Evolutionary conservation across 2,113 vertebrate species (phyloP).

Genomic region (Brienomyrus longianalis): DNA sequence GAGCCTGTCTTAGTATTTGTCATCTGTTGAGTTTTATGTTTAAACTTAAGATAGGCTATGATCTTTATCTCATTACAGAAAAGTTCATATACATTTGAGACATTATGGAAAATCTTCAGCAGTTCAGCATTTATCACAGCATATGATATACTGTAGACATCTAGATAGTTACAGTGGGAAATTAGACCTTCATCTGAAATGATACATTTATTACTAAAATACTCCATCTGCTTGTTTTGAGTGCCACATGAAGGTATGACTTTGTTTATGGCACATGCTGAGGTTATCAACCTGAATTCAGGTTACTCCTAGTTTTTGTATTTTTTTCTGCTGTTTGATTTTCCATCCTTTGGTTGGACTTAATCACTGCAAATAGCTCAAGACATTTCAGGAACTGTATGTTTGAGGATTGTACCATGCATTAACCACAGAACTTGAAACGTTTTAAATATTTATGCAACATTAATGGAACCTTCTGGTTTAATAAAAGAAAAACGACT

Average conservation of each 20-base stretch:
- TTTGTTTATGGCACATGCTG: not conserved
- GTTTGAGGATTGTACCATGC: not conserved
- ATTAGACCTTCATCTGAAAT: not conserved
- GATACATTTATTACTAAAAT: too few species aligned
- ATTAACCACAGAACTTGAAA: not conserved
- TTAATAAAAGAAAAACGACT: not conserved
- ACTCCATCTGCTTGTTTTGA: not conserved
- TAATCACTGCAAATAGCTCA: not conserved
- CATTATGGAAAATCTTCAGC: not conserved
- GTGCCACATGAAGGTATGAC: not conserved
- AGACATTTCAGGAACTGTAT: not conserved
- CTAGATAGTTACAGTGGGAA: not conserved
- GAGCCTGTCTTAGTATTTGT: not conserved
- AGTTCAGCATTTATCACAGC: not conserved
- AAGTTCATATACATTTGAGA: not conserved
- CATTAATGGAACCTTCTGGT: not conserved
- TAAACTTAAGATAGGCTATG: not conserved
- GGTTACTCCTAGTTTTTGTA: not conserved
- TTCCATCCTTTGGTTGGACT: not conserved
- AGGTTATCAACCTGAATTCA: not conserved
- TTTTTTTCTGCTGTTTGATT: not conserved
- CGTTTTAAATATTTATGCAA: not conserved
- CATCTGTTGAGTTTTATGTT: not conserved
- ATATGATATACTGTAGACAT: not conserved
- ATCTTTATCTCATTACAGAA: not conserved